phyloP scores from a whole-genome alignment of 1,140 invertebrate genomes.

The Phenacoccus solenopsis region DNA sequence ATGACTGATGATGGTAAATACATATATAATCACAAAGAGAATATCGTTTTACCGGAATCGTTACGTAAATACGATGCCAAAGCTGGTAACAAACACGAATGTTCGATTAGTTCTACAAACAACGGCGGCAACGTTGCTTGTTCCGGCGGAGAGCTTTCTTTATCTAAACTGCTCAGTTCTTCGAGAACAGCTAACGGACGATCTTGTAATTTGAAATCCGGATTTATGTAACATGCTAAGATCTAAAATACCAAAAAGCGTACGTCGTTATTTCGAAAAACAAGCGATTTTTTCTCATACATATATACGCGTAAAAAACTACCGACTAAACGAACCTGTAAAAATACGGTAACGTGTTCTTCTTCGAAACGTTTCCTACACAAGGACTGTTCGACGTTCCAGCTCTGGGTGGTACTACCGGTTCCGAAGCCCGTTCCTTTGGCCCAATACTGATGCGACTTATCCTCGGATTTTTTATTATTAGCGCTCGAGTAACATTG shows the following conservation, averaged over 20 bases:
- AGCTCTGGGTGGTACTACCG: slow-evolving; percentile 84
- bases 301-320: neutral
- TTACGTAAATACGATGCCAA: slow-evolving; percentile 85
- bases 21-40: too few species aligned
- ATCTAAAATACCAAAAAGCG: neutral
- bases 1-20: too few species aligned
- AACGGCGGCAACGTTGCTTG: slow-evolving; percentile 50
- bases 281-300: neutral
- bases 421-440: slow-evolving; percentile 90
- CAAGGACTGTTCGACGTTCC: slow-evolving; percentile 91
- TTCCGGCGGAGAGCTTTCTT: slow-evolving; percentile 26
- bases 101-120: slow-evolving; percentile 60
- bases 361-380: slow-evolving; percentile 77
- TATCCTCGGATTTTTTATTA: slow-evolving; percentile 42
- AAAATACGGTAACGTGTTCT: slow-evolving; percentile 75
- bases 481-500: slow-evolving; percentile 15
- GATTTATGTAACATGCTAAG: neutral
- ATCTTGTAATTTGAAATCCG: slow-evolving; percentile 9
- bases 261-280: neutral
- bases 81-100: slow-evolving; percentile 74
- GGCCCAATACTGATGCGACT: slow-evolving; percentile 84
- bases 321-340: slow-evolving; percentile 38
- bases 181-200: neutral
- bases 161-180: neutral
- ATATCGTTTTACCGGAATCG: slow-evolving; percentile 71